These are phyloP conservation scores for Ochropacha duplaris DNA, from an alignment of 2,888 invertebrate genomes.

Conservation along the genomic window DNA sequence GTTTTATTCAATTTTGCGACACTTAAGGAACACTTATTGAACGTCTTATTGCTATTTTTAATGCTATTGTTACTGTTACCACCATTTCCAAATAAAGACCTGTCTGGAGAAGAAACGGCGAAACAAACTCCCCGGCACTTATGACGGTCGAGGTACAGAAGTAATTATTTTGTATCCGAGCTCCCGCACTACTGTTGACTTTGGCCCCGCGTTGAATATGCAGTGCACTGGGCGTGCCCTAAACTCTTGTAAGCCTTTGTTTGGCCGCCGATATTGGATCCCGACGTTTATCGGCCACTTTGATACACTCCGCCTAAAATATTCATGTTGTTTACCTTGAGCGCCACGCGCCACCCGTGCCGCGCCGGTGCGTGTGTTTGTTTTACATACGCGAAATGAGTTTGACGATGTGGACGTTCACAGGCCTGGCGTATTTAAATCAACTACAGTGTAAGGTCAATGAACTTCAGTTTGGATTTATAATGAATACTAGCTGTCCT, in stretches of 20 bases:
- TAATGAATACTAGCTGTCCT: no score
- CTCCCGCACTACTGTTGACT: conserved; percentile 53
- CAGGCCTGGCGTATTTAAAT: neutral
- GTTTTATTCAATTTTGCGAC: no score
- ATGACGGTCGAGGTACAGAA: no score
- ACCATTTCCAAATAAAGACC: no score
- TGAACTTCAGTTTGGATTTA: no score
- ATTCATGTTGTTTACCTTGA: conserved; percentile 49
- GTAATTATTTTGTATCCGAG: conserved; percentile 4
- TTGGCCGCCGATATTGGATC: conserved; percentile 75
- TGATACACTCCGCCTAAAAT: conserved; percentile 58
- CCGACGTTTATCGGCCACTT: conserved; percentile 64
- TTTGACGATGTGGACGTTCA: conserved; percentile 11
- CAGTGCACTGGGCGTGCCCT: conserved; percentile 71
- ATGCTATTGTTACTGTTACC: no score
- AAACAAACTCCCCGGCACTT: no score
- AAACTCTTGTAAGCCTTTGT: conserved; percentile 82
- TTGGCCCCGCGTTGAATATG: conserved; percentile 75
- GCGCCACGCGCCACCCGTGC: no score
- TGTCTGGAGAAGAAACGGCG: no score
- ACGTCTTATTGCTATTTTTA: no score
- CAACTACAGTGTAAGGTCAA: neutral
- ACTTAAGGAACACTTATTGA: no score
- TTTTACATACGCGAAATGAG: conserved; percentile 18
- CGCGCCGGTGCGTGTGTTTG: conserved; percentile 28